Evolutionary conservation across 2,888 invertebrate species (phyloP).

Genomic region (Phorcus lineatus): DNA sequence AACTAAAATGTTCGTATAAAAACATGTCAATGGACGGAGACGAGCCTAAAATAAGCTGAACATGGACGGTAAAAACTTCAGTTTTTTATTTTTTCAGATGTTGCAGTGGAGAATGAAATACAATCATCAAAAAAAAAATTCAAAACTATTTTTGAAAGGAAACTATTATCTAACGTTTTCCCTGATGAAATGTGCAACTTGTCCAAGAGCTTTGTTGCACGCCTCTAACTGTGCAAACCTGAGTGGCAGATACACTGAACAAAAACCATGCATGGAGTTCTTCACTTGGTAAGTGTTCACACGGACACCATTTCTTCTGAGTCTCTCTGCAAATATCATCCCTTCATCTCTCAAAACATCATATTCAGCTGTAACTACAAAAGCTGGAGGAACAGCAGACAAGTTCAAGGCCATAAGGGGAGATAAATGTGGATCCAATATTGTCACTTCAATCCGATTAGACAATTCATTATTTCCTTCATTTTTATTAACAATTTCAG

Average conservation of each 20-base stretch:
- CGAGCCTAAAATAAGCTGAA: too few relatives aligned
- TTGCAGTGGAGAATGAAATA: too few relatives aligned
- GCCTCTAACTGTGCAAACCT: background rate
- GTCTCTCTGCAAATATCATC: constrained; percentile 65
- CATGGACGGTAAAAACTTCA: too few relatives aligned
- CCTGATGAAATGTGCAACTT: background rate
- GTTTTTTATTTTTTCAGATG: too few relatives aligned
- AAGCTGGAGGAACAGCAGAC: constrained; percentile 64
- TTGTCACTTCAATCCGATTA: constrained; percentile 24
- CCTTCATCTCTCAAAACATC: constrained; percentile 74
- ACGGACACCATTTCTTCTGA: constrained; percentile 56
- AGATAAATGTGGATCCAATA: constrained; percentile 53
- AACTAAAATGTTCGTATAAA: too few relatives aligned
- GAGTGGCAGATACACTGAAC: background rate
- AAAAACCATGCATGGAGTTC: background rate
- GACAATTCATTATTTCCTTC: background rate
- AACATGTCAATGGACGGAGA: too few relatives aligned
- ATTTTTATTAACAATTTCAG: constrained; percentile 15
- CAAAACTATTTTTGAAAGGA: too few relatives aligned
- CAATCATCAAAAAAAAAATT: too few relatives aligned
- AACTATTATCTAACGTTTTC: too few relatives aligned
- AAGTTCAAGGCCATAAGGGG: constrained; percentile 68
- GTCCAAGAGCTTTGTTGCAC: background rate
- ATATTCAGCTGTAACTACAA: constrained; percentile 68
- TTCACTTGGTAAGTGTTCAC: constrained; percentile 35